Evolutionary conservation across 2,797 vertebrate species (phyloP).

Genomic region (Jordanella pulchra): DNA sequence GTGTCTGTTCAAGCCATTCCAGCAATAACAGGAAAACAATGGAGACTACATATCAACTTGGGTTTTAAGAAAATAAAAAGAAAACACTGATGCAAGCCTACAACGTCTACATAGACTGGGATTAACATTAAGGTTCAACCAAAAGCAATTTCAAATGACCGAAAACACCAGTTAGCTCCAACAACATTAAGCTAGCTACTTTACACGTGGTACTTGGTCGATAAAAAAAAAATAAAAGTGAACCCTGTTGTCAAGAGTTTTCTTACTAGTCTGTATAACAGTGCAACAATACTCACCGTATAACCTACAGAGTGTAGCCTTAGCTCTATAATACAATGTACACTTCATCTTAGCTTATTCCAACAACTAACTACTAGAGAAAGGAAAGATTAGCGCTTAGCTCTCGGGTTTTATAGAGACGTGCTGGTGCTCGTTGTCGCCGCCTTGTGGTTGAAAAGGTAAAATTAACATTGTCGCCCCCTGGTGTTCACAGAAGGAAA

Average conservation of each 20-base stretch:
- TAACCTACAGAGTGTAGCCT: fast-evolving
- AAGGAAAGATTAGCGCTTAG: fast-evolving
- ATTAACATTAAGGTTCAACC: no score
- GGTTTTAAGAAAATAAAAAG: background rate
- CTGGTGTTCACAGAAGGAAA: constrained; percentile 4
- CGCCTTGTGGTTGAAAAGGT: constrained; percentile 16
- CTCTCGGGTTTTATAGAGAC: constrained; percentile 28
- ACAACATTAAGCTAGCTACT: background rate
- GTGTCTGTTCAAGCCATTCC: no score
- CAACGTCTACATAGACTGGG: background rate
- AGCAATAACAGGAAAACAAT: background rate
- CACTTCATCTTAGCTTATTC: background rate
- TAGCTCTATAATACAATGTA: fast-evolving
- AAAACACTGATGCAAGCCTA: background rate
- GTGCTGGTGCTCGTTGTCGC: background rate
- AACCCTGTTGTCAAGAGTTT: background rate
- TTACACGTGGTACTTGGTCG: background rate
- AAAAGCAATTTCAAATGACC: no score
- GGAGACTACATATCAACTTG: background rate
- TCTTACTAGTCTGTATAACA: no score
- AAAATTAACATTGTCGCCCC: background rate
- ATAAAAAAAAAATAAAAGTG: background rate
- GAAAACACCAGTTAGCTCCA: background rate
- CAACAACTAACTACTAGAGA: background rate
- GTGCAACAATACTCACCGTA: constrained; percentile 27